phyloP scores from a whole-genome alignment of 2,888 invertebrate species.

The Odontocolon sp. region DNA sequence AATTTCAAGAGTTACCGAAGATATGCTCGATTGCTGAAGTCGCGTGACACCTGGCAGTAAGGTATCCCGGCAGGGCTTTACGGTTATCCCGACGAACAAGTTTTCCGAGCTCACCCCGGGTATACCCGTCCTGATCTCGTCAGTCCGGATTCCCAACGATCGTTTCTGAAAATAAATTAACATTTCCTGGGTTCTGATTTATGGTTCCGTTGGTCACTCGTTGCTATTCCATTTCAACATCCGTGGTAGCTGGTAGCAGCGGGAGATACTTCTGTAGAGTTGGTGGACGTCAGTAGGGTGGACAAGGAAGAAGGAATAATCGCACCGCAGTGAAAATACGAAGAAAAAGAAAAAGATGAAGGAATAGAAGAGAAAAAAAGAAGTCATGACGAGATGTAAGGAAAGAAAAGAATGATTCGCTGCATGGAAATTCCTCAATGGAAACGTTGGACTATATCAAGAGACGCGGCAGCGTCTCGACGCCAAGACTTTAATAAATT shows the following conservation, averaged over 20 bases:
- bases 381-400: not conserved
- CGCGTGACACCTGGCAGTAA: slow-evolving; percentile 52
- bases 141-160: slow-evolving; percentile 46
- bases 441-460: slow-evolving; percentile 11
- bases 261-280: slow-evolving; percentile 16
- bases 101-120: slow-evolving; percentile 16
- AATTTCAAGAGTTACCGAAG: not conserved
- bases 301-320: not conserved
- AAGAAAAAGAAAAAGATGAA: slow-evolving; percentile 11
- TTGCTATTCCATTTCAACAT: slow-evolving; percentile 56
- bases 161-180: slow-evolving; percentile 60
- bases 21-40: slow-evolving; percentile 11
- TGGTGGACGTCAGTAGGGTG: not conserved
- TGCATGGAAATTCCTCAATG: slow-evolving; percentile 17
- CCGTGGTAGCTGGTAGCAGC: slow-evolving; percentile 30
- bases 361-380: not conserved
- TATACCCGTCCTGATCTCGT: too few species aligned
- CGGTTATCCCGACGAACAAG: slow-evolving; percentile 49
- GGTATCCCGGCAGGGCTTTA: slow-evolving; percentile 45
- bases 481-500: too few species aligned
- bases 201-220: slow-evolving; percentile 58
- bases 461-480: too few species aligned
- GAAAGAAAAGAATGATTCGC: slow-evolving; percentile 8
- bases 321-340: slow-evolving; percentile 21
- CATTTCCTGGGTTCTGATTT: slow-evolving; percentile 57